phyloP scores from a whole-genome alignment of 2,888 invertebrate species.

The Thereva nobilitata region DNA sequence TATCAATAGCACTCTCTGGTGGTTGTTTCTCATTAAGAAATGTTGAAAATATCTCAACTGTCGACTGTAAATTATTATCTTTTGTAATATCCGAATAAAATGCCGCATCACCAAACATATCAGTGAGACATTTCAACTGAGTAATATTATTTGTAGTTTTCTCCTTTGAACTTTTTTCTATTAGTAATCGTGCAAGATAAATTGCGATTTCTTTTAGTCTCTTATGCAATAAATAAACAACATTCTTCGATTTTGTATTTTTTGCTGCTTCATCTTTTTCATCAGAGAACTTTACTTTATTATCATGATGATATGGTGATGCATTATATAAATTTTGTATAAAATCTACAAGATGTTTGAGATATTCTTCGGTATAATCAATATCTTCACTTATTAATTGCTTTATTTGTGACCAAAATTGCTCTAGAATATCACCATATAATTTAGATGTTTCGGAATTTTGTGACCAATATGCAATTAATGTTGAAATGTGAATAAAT shows the following conservation, averaged over 20 bases:
- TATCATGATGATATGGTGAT: slow-evolving; percentile 57
- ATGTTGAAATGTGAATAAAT: slow-evolving; percentile 60
- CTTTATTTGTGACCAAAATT: slow-evolving; percentile 53
- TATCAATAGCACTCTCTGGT: slow-evolving; percentile 63
- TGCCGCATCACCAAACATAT: slow-evolving; percentile 62
- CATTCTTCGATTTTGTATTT: slow-evolving; percentile 30
- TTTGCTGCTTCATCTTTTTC: slow-evolving; percentile 40
- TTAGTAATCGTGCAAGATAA: slow-evolving; percentile 58
- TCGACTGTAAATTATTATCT: slow-evolving; percentile 48
- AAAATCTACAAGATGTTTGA: slow-evolving; percentile 59
- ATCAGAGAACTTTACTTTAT: slow-evolving; percentile 62
- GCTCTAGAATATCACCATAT: slow-evolving; percentile 47
- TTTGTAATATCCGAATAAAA: slow-evolving; percentile 60
- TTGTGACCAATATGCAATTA: slow-evolving; percentile 65
- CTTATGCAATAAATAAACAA: slow-evolving; percentile 37
- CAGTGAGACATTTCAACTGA: slow-evolving; percentile 62
- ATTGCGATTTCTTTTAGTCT: slow-evolving; percentile 51
- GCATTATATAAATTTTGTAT: slow-evolving; percentile 51
- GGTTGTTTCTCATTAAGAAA: slow-evolving; percentile 54
- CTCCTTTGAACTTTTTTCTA: slow-evolving; percentile 61
- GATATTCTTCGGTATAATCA: slow-evolving; percentile 46
- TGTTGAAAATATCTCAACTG: slow-evolving; percentile 48
- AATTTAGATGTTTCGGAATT: slow-evolving; percentile 52
- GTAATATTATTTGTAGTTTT: slow-evolving; percentile 60
- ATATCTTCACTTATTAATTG: slow-evolving; percentile 47